phyloP scores from a whole-genome alignment of 1,140 invertebrate species.

The Drosophila suzukii region DNA sequence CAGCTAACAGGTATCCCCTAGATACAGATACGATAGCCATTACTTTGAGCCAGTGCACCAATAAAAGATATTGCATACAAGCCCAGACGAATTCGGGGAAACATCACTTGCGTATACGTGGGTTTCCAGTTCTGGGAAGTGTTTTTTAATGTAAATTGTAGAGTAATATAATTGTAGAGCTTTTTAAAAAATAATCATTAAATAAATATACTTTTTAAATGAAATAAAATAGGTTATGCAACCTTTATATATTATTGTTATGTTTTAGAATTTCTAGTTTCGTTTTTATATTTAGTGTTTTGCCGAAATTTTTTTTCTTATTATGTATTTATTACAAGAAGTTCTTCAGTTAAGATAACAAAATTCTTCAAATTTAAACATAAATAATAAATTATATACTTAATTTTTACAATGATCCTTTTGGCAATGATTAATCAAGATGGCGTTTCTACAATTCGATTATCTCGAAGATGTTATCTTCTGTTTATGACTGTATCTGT shows the following conservation, averaged over 20 bases:
- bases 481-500: not conserved
- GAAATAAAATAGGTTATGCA: not conserved
- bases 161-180: not conserved
- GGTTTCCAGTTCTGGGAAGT: not conserved
- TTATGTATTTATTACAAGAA: no score
- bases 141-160: not conserved
- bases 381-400: no score
- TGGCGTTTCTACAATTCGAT: not conserved
- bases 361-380: no score
- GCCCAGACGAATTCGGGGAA: constrained; percentile 25
- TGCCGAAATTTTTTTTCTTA: no score
- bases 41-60: constrained; percentile 14
- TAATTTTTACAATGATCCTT: no score
- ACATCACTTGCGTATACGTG: not conserved
- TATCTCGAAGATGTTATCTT: not conserved
- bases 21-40: constrained; percentile 43
- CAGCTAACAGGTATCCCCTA: constrained; percentile 50
- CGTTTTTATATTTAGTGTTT: no score
- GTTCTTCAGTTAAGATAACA: no score
- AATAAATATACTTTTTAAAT: not conserved
- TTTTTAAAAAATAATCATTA: not conserved
- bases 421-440: not conserved
- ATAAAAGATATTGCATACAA: constrained; percentile 19
- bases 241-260: no score
- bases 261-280: no score